Conservation (phyloP, 2,113 vertebrate genomes). For the Phocoena sinus region DNA sequence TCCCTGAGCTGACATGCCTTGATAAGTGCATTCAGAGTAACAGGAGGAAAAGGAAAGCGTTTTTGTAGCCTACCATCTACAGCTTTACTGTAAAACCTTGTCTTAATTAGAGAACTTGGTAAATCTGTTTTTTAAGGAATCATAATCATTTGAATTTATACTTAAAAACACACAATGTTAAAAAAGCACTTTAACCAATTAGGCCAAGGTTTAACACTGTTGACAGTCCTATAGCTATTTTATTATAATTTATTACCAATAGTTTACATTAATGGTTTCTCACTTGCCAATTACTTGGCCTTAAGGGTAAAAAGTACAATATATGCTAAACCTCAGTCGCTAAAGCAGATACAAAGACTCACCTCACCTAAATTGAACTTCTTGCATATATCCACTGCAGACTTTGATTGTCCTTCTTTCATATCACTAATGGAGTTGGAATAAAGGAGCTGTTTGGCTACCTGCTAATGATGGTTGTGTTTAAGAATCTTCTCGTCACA, state of each 20-base stretch:
- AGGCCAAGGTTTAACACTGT: constrained; percentile 85
- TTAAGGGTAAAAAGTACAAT: constrained; percentile 84
- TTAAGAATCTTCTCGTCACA: constrained; percentile 78
- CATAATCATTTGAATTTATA: constrained; percentile 86
- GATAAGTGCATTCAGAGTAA: constrained; percentile 87
- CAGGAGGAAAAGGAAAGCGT: constrained; percentile 85
- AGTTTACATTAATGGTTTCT: constrained; percentile 80
- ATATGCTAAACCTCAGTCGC: constrained; percentile 76
- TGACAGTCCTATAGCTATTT: constrained; percentile 84
- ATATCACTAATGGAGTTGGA: constrained; percentile 75
- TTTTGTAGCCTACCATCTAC: constrained; percentile 86
- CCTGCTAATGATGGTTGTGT: constrained; percentile 71
- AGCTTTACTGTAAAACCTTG: constrained; percentile 87
- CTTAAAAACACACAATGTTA: constrained; percentile 83
- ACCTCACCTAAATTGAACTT: constrained; percentile 75
- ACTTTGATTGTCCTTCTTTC: constrained; percentile 54
- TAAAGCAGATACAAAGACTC: constrained; percentile 74
- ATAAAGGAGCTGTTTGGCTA: constrained; percentile 73
- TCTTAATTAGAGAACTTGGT: constrained; percentile 82
- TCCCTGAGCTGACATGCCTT: constrained; percentile 86
- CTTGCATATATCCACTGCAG: constrained; percentile 67
- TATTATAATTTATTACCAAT: constrained; percentile 85
- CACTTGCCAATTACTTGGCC: constrained; percentile 81
- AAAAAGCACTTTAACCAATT: constrained; percentile 90
- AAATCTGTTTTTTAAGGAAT: constrained; percentile 85